A percentile compares a stretch with the other conserved stretches of the same genome.
phyloP scores from a whole-genome alignment of 1,140 invertebrate genomes.

The Tyrophagus putrescentiae region DNA sequence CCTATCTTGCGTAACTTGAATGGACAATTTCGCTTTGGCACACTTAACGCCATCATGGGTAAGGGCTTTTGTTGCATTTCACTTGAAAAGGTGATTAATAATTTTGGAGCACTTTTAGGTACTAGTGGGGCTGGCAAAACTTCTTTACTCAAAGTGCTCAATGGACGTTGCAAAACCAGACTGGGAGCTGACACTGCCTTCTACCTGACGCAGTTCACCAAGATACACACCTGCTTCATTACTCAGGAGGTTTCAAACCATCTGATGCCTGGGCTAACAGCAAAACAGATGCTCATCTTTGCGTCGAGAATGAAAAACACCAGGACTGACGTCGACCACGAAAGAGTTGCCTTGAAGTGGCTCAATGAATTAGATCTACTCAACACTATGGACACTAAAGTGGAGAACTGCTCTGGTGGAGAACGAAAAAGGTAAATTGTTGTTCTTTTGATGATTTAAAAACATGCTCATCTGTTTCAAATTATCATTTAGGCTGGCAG shows the following conservation, averaged over 20 bases:
- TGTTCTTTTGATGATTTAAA: too few relatives aligned
- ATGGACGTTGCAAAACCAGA: background rate
- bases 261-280: conserved; percentile 58
- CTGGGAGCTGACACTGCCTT: background rate
- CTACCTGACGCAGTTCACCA: background rate
- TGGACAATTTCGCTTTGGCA: background rate
- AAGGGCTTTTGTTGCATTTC: too few relatives aligned
- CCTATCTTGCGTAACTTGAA: background rate
- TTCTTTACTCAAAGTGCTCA: conserved; percentile 28
- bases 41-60: background rate
- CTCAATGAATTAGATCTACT: background rate
- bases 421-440: conserved; percentile 48
- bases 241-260: conserved; percentile 72
- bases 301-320: conserved; percentile 70
- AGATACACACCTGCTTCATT: conserved; percentile 8
- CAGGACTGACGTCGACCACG: background rate
- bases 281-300: conserved; percentile 72
- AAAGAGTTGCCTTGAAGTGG: background rate
- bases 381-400: background rate
- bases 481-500: too few relatives aligned
- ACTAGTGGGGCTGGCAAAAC: conserved; percentile 47
- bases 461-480: too few relatives aligned
- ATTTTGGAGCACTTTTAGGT: conserved; percentile 43
- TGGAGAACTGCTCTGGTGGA: background rate
- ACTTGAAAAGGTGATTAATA: too few relatives aligned